Evolutionary conservation across 2,888 invertebrate species (phyloP).

Genomic region (Morpho achilles): DNA sequence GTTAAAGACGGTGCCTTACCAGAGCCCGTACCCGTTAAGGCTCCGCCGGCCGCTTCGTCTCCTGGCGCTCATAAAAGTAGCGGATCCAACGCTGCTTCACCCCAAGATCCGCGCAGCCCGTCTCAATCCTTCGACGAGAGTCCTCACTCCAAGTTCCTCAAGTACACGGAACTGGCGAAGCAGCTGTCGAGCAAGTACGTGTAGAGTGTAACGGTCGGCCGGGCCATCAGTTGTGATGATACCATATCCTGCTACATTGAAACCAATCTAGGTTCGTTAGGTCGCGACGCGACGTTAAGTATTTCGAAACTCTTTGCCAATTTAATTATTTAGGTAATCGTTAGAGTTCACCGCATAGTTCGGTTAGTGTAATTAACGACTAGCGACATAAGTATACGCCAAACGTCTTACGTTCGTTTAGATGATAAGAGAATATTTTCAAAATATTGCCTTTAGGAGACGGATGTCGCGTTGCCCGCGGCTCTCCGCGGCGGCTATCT

Average conservation of each 20-base stretch:
- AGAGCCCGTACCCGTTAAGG: slow-evolving; percentile 84
- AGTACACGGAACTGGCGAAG: slow-evolving; percentile 98
- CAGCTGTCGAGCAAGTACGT: slow-evolving; percentile 98
- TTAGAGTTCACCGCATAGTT: slow-evolving; percentile 75
- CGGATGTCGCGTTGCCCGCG: slow-evolving; percentile 45
- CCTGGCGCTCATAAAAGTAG: slow-evolving; percentile 67
- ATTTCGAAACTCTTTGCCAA: slow-evolving; percentile 79
- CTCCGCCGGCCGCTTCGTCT: slow-evolving; percentile 63
- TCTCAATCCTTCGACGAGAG: slow-evolving; percentile 89
- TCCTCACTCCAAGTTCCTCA: slow-evolving; percentile 97
- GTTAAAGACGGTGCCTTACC: slow-evolving; percentile 94
- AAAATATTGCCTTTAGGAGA: slow-evolving; percentile 75
- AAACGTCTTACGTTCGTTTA: slow-evolving; percentile 78
- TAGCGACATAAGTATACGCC: slow-evolving; percentile 79
- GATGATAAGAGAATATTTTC: slow-evolving; percentile 72
- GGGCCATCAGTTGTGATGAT: slow-evolving; percentile 82
- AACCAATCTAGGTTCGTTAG: slow-evolving; percentile 67
- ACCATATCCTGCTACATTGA: slow-evolving; percentile 86
- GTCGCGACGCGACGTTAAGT: slow-evolving; percentile 75
- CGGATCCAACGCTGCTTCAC: slow-evolving; percentile 65
- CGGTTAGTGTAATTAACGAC: slow-evolving; percentile 76
- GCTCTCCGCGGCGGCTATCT: slow-evolving; percentile 55
- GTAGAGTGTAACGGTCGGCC: slow-evolving; percentile 75
- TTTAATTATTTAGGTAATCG: slow-evolving; percentile 76
- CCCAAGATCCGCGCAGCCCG: slow-evolving; percentile 80